phyloP scores from a whole-genome alignment of 2,888 invertebrate species.

The Leptura quadrifasciata region DNA sequence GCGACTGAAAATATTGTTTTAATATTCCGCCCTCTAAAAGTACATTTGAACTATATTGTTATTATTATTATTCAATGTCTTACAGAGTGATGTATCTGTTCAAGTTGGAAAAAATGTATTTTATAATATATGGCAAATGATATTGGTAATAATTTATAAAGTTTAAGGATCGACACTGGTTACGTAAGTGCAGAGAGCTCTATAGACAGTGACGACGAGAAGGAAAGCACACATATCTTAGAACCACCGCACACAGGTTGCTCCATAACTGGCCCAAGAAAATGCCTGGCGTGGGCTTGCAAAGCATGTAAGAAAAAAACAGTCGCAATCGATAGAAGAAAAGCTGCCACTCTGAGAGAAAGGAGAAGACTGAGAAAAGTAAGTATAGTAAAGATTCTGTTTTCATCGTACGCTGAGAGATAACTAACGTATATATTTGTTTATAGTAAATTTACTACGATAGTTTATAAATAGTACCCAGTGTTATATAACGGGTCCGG shows the following conservation, averaged over 20 bases:
- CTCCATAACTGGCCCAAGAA: slow-evolving; percentile 75
- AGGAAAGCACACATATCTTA: slow-evolving; percentile 71
- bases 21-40: no score
- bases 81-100: no score
- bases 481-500: no score
- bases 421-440: no score
- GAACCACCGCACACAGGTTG: slow-evolving; percentile 71
- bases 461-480: no score
- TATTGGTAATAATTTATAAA: slow-evolving; percentile 32
- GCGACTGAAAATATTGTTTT: no score
- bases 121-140: neutral
- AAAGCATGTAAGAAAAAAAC: slow-evolving; percentile 98
- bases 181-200: slow-evolving; percentile 71
- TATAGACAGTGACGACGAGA: slow-evolving; percentile 70
- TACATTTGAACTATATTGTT: no score
- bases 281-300: slow-evolving; percentile 97
- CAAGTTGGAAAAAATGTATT: neutral
- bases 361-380: slow-evolving; percentile 94
- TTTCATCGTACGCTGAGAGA: no score
- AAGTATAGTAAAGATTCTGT: slow-evolving; percentile 56
- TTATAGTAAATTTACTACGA: no score
- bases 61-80: no score
- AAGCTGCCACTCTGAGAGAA: slow-evolving; percentile 97
- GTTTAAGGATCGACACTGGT: slow-evolving; percentile 65
- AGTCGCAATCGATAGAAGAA: slow-evolving; percentile 95